These are phyloP conservation scores for Trichomalopsis sarcophagae DNA, from an alignment of 1,140 invertebrate species.

Conservation along the genomic window DNA sequence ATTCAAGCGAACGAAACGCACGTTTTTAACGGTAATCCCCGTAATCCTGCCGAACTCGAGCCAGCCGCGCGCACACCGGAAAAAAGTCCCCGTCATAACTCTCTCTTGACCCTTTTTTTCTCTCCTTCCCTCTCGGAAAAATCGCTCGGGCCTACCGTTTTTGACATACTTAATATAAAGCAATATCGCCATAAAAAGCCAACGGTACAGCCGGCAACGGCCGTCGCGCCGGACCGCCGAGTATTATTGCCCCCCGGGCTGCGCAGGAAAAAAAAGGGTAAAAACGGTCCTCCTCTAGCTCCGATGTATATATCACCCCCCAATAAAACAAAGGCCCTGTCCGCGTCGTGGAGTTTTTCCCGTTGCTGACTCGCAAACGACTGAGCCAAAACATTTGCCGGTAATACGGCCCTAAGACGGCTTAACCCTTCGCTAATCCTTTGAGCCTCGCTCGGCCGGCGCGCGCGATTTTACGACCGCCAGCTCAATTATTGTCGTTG, in stretches of 20 bases:
- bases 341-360: slow-evolving; percentile 9
- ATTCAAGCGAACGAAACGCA: not conserved
- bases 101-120: slow-evolving; percentile 45
- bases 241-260: not conserved
- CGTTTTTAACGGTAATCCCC: not conserved
- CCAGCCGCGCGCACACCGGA: too few relatives aligned
- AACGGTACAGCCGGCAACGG: slow-evolving; percentile 29
- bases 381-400: slow-evolving; percentile 11
- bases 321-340: slow-evolving; percentile 23
- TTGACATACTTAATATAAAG: slow-evolving; percentile 40
- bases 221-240: not conserved
- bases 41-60: not conserved
- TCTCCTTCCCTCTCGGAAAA: not conserved
- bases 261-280: slow-evolving; percentile 34
- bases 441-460: slow-evolving; percentile 15
- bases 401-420: slow-evolving; percentile 17
- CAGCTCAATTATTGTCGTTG: not conserved
- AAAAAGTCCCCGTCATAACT: not conserved
- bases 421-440: slow-evolving; percentile 51
- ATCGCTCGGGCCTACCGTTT: slow-evolving; percentile 8
- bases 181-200: slow-evolving; percentile 18
- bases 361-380: slow-evolving; percentile 33
- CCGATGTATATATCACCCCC: slow-evolving; percentile 18
- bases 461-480: slow-evolving; percentile 18
- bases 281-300: slow-evolving; percentile 22